Conservation (phyloP, 2,113 vertebrate species). For the Pampusana beccarii region DNA sequence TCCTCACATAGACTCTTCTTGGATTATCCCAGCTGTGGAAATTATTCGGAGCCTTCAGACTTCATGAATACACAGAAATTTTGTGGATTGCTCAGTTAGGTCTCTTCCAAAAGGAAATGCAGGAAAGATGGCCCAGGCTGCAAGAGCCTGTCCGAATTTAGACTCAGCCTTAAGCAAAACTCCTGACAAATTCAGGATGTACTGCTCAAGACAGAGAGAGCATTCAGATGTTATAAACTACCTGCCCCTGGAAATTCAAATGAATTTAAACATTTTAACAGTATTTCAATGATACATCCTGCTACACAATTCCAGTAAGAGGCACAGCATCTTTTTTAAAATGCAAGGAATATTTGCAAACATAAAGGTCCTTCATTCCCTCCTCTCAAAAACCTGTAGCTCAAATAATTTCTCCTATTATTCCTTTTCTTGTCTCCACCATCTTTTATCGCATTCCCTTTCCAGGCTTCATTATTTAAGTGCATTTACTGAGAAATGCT, state of each 20-base stretch:
- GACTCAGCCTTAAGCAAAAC: neutral
- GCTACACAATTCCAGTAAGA: neutral
- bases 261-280: neutral
- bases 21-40: neutral
- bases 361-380: neutral
- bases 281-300: too few species aligned
- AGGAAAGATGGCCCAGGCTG: neutral
- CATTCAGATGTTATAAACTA: neutral
- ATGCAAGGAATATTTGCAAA: neutral
- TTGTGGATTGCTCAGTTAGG: neutral
- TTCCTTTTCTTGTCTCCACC: neutral
- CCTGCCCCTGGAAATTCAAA: neutral
- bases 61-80: neutral
- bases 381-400: neutral
- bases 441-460: neutral
- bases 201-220: neutral
- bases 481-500: accelerated
- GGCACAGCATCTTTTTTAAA: neutral
- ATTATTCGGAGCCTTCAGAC: neutral
- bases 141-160: neutral
- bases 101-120: neutral
- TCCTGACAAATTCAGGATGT: neutral
- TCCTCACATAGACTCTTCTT: neutral
- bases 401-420: neutral
- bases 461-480: neutral